phyloP scores from a whole-genome alignment of 2,113 vertebrate species.

The Corythornis cristatus region DNA sequence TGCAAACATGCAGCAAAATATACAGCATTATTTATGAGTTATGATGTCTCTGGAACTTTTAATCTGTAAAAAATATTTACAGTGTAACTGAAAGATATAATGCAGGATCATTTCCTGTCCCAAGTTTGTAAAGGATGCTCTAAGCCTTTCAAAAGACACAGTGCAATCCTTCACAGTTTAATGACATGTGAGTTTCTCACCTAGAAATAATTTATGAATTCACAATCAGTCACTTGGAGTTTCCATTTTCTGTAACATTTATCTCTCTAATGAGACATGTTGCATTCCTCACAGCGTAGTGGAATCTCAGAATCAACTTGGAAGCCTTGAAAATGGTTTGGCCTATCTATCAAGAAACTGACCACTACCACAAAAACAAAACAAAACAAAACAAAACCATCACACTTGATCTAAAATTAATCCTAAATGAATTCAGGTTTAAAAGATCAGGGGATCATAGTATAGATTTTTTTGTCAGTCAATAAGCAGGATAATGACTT shows the following conservation, averaged over 20 bases:
- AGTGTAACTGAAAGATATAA: neutral
- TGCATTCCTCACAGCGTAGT: neutral
- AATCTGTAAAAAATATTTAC: neutral
- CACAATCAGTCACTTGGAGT: neutral
- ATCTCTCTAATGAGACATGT: neutral
- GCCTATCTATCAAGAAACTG: neutral
- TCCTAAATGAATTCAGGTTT: neutral
- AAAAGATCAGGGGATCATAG: neutral
- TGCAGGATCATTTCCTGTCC: neutral
- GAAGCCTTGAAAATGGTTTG: neutral
- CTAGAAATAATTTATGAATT: neutral
- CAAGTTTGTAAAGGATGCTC: neutral
- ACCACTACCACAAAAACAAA: neutral
- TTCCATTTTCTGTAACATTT: neutral
- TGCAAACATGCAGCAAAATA: neutral
- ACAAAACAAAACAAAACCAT: neutral
- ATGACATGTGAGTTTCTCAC: neutral
- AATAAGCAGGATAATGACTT: neutral
- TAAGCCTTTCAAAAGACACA: neutral
- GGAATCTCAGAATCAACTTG: neutral
- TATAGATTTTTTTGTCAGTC: neutral
- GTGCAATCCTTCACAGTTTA: neutral
- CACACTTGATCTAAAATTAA: neutral
- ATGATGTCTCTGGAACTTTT: neutral
- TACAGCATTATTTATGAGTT: neutral